Conservation (phyloP, 30 jellyfish, hydroid and myxozoan species). For the Cassiopea andromeda region DNA sequence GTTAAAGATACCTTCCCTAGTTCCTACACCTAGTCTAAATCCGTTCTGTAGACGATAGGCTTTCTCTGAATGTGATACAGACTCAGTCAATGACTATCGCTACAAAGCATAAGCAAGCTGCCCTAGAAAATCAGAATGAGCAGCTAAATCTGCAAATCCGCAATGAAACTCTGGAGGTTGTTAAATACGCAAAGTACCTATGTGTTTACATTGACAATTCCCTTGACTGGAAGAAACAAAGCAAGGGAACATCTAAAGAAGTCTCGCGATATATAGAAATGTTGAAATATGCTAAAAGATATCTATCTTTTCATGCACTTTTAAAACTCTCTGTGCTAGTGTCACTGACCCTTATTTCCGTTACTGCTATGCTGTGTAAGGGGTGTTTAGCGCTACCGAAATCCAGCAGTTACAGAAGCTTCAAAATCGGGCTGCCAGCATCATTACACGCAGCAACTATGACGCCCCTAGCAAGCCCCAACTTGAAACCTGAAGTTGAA, state of each 20-base stretch:
- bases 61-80: neutral
- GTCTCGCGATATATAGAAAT: conserved; percentile 13
- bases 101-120: conserved; percentile 28
- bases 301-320: conserved; percentile 15
- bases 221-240: conserved; percentile 2
- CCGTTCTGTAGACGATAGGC: neutral
- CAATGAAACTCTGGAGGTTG: conserved; percentile 3
- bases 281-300: conserved; percentile 48
- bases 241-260: neutral
- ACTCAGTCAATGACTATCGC: conserved; percentile 8
- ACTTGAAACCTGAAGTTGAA: neutral
- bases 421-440: conserved; percentile 17
- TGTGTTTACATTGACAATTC: neutral
- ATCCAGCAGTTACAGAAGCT: conserved; percentile 2
- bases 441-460: conserved; percentile 6
- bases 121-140: neutral
- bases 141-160: conserved; percentile 15
- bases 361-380: conserved; percentile 14
- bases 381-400: conserved; percentile 8
- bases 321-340: conserved; percentile 7
- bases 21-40: too few relatives aligned
- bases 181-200: neutral
- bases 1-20: too few relatives aligned
- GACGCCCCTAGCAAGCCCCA: conserved; percentile 36
- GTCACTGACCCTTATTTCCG: conserved; percentile 14